Conservation (phyloP, 2,888 invertebrate species). For the Fabriciana adippe region DNA sequence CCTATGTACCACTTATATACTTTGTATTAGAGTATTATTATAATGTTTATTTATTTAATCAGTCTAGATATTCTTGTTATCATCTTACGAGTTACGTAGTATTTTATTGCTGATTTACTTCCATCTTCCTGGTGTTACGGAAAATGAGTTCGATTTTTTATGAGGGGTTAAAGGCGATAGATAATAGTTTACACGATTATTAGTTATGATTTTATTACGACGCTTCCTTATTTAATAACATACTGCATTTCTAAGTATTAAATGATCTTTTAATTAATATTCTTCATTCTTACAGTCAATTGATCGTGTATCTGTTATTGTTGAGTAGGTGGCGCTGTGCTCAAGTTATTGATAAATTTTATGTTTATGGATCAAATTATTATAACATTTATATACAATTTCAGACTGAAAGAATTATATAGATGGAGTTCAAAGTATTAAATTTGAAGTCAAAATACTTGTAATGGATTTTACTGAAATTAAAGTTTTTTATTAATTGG, state of each 20-base stretch:
- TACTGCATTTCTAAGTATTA: not conserved
- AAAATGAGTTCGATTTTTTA: not conserved
- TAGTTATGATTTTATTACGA: slow-evolving; percentile 6
- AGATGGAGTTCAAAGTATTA: too few relatives aligned
- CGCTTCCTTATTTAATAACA: slow-evolving; percentile 3
- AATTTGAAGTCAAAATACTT: too few relatives aligned
- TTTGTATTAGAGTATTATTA: not conserved
- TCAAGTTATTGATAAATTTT: too few relatives aligned
- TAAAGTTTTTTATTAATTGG: too few relatives aligned
- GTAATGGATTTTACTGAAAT: too few relatives aligned
- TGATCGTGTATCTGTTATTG: too few relatives aligned
- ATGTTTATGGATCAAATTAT: too few relatives aligned
- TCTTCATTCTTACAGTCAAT: too few relatives aligned
- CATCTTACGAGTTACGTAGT: not conserved
- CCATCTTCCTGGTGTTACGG: slow-evolving; percentile 5
- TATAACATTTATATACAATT: too few relatives aligned
- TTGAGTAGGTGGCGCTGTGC: too few relatives aligned
- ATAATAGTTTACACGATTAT: not conserved
- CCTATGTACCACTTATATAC: not conserved
- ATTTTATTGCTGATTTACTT: slow-evolving; percentile 6
- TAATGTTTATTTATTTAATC: not conserved
- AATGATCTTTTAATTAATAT: not conserved
- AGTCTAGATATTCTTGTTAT: not conserved
- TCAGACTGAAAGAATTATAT: too few relatives aligned
- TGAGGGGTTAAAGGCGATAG: slow-evolving; percentile 14